Evolutionary conservation across 2,797 vertebrate species (phyloP), one percentile per base, ranked within the genome.

Genomic region (Chloroceryle inda): DNA sequence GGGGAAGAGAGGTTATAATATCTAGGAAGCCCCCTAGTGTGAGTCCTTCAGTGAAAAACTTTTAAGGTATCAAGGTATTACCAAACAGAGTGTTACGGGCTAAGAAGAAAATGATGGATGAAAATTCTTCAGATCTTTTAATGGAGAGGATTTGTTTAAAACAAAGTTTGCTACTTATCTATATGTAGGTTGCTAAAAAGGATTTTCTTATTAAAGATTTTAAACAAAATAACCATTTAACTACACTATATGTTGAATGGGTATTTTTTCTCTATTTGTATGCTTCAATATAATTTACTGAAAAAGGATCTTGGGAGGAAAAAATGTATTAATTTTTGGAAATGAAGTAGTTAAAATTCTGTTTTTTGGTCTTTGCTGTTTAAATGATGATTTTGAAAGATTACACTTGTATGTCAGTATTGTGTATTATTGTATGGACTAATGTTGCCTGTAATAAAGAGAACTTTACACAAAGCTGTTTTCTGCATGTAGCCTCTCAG

Each of bases 401-500:
- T 97, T 98, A 98, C 92, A 97, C 97, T 98, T 98, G 98, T 98
- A 98, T 97, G 97, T 98, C 98, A 98, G 98, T 99, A 98, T 99
- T 98, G 97, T 99, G 97, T 98, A 98, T 97, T 98, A 98, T 94
- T 98, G 98, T 98, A 98, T 97, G 97, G 97, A 98, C 97, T 98
- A 98, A 98, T 98, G 97, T 97, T 98, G 98, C 98, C 97, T 98
- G 98, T 98, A 99, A 98, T 99, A 99, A 99, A 96, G 77, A 95
- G 92, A 97, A 97, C 96, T 98, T 98, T 98, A 96, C 98, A 98
- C 90, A 96, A 88, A 97, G 79, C 85, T 91, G 75, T 96, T 97
- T 95, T 89, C 79, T 95, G 94, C 94, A 94, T 89, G 85, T 88
- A 91, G 79, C 95, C 72, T 96, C 58, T 85, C 88, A 84, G 85